Base-by-base conservation (phyloP, 2,113 vertebrate species). In the Motacilla tschutschensis region DNA sequence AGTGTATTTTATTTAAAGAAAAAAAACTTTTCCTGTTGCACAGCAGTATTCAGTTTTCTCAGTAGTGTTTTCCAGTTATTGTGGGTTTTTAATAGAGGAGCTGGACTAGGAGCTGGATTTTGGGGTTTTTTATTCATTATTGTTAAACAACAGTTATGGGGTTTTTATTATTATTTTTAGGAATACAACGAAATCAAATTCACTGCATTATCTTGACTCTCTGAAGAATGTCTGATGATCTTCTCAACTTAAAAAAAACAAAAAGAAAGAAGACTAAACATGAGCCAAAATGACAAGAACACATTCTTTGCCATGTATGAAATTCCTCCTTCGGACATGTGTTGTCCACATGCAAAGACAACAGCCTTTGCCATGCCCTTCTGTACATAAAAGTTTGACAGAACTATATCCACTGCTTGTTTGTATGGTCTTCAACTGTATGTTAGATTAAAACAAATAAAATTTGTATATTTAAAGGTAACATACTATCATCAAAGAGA, bases 121-220 rank as follows among this genome's bases (percentile, higher is more conserved):
- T 33, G 1, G 6, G 15, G 8, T 29, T 25, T 74, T 47, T 79
- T 16, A 80, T 67, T 87, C 29, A 29, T 57, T 75, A 38, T 4
- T 73, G 2, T 74, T 51, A 22, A 89, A 53, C 18, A 77, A 55
- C 24, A 17, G 8, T 26, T 67, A 17, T 76, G 17, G 4, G 14
- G 88, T 64, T 71, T 82, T 73, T 31, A 63, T 79, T 89, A 38
- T 85, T 40, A 58, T 66, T 93, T 87, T 76, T 3, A 43, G 9
- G 10, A 65, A 44, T 12, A 50, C 38, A 87, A 81, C 6, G 19
- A 91, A 92, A 70, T 25, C 20, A 44, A 36, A 87, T 72, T 29
- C 24, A 48, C 25, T 90, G 26, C 8, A n/a, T 75, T 85, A 87
- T 20, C 10, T 48, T 65, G 12, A 25, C 20, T 74, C 28, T 74